phyloP scores from a whole-genome alignment of 2,797 vertebrate genomes.

The Morus bassanus region DNA sequence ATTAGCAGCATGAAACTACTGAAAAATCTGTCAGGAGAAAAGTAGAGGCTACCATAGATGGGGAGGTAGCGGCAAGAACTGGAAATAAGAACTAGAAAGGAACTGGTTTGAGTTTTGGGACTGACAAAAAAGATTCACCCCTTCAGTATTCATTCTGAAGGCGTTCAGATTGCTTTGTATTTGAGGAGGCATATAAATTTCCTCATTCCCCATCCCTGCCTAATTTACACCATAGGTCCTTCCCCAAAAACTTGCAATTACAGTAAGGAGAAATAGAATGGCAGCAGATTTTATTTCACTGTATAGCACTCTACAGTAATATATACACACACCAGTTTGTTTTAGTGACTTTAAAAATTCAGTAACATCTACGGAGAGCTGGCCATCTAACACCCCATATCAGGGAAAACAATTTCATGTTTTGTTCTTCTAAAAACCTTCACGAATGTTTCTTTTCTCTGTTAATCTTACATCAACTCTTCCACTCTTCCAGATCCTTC shows the following conservation, averaged over 20 bases:
- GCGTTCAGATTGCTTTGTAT: neutral
- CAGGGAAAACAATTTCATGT: neutral
- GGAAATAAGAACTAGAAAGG: neutral
- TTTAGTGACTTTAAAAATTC: neutral
- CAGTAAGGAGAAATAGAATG: neutral
- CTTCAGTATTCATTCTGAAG: neutral
- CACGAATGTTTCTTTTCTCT: neutral
- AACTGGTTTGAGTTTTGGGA: neutral
- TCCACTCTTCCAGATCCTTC: neutral
- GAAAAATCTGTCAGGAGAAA: neutral
- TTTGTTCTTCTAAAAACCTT: neutral
- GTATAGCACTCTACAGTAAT: neutral
- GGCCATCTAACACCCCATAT: neutral
- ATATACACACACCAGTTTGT: neutral
- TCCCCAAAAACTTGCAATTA: neutral
- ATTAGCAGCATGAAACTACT: neutral
- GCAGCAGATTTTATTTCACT: neutral
- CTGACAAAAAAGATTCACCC: neutral
- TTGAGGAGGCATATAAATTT: neutral
- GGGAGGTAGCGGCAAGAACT: neutral
- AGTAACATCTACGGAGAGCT: neutral
- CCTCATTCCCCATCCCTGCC: neutral
- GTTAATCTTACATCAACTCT: neutral
- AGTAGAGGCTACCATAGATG: neutral
- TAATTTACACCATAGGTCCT: neutral